A percentile compares a stretch with the other conserved stretches of the same genome.
Conservation (phyloP, 2,113 vertebrate species). For the Tetrao urogallus region DNA sequence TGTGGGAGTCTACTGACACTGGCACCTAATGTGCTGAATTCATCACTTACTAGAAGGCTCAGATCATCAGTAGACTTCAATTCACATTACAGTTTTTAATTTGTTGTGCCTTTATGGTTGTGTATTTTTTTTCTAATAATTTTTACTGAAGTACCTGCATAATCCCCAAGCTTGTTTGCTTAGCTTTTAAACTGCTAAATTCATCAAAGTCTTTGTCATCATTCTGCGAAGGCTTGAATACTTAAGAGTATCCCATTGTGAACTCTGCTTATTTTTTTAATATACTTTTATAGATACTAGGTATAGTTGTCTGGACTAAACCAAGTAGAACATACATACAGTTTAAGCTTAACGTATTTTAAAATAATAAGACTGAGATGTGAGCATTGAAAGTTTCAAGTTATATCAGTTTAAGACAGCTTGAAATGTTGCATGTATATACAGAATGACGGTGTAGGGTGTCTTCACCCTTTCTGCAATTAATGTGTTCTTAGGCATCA, state of each 20-base stretch:
- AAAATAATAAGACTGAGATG: neutral
- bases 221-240: neutral
- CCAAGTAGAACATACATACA: neutral
- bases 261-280: neutral
- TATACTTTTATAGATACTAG: neutral
- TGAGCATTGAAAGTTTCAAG: neutral
- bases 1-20: neutral
- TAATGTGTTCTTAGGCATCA: neutral
- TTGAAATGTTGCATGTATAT: neutral
- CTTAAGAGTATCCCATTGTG: neutral
- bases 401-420: neutral
- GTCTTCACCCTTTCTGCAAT: neutral
- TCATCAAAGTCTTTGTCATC: neutral
- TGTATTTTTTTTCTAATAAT: neutral
- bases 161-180: neutral
- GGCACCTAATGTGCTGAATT: neutral
- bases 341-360: neutral
- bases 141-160: slow-evolving; percentile 33
- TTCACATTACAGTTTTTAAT: neutral
- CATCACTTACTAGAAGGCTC: neutral
- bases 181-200: slow-evolving; percentile 17
- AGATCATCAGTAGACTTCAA: slow-evolving; percentile 15
- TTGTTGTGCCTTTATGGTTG: neutral
- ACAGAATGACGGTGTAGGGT: neutral
- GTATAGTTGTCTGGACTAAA: neutral